Evolutionary conservation across 2,113 vertebrate genomes (phyloP).

Genomic region (Macquaria ambigua): DNA sequence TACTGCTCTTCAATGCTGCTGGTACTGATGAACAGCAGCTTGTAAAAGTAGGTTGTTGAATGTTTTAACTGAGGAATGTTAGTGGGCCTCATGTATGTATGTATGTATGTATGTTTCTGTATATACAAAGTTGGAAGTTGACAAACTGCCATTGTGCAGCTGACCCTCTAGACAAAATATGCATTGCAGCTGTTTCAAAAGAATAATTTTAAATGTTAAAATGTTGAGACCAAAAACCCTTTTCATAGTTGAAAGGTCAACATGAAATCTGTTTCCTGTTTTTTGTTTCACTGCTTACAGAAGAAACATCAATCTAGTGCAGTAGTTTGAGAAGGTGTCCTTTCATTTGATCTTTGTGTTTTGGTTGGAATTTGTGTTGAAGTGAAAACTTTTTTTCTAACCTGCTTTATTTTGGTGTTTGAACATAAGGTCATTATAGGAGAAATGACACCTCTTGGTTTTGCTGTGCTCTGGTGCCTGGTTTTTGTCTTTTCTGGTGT

Average conservation of each 20-base stretch:
- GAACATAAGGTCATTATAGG: background rate
- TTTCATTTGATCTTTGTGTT: background rate
- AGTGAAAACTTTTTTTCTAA: background rate
- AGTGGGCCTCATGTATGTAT: background rate
- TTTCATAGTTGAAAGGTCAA: background rate
- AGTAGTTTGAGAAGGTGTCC: background rate
- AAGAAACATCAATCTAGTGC: background rate
- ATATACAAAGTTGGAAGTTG: background rate
- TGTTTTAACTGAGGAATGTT: background rate
- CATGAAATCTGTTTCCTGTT: slow-evolving; percentile 2
- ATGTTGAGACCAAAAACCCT: background rate
- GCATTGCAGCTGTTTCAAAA: background rate
- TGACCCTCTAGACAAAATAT: background rate
- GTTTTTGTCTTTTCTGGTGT: slow-evolving; percentile 12
- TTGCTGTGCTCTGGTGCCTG: background rate
- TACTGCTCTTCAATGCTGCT: background rate
- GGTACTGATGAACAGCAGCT: background rate
- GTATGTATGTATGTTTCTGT: background rate
- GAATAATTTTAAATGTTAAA: background rate
- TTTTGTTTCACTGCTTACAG: background rate
- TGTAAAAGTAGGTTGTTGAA: background rate
- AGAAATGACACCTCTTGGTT: background rate
- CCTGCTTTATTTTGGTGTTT: background rate
- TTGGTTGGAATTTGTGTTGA: background rate
- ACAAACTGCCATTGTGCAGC: background rate